phyloP scores from a whole-genome alignment of 2,888 invertebrate species.

The Electrophaes corylata region DNA sequence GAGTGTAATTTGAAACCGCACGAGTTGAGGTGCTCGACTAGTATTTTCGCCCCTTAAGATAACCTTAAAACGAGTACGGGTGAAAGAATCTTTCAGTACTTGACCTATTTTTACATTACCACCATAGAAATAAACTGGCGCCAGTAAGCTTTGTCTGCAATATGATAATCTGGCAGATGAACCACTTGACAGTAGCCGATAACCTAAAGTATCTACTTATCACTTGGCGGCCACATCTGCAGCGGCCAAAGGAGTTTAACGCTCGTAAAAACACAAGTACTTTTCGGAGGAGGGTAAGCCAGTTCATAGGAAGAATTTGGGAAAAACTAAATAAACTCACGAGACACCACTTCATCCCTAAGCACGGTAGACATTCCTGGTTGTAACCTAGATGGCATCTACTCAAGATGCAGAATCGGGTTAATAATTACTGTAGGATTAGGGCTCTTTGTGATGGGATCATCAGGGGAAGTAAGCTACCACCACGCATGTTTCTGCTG shows the following conservation, averaged over 20 bases:
- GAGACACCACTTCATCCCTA: not conserved
- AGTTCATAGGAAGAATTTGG: not conserved
- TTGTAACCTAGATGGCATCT: not conserved
- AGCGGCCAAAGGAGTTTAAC: conserved; percentile 14
- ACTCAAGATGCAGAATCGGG: too few relatives aligned
- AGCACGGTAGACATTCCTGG: not conserved
- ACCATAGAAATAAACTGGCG: conserved; percentile 20
- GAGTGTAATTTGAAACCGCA: too few relatives aligned
- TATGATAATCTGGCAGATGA: conserved; percentile 22
- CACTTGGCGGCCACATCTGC: conserved; percentile 26
- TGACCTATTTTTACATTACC: conserved; percentile 14
- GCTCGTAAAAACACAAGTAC: conserved; percentile 23
- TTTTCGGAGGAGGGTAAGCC: conserved; percentile 1
- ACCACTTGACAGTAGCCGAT: conserved; percentile 29
- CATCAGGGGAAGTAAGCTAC: too few relatives aligned
- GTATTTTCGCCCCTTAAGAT: too few relatives aligned
- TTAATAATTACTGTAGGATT: too few relatives aligned
- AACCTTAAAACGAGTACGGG: too few relatives aligned
- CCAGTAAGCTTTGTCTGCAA: conserved; percentile 10
- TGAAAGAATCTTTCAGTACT: too few relatives aligned
- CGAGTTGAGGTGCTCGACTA: too few relatives aligned
- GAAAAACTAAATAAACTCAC: not conserved
- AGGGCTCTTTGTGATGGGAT: too few relatives aligned
- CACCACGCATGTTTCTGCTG: too few relatives aligned
- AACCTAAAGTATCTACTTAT: conserved; percentile 26